Base-by-base conservation (phyloP, 2,113 vertebrate species). In the Corvus hawaiiensis region DNA sequence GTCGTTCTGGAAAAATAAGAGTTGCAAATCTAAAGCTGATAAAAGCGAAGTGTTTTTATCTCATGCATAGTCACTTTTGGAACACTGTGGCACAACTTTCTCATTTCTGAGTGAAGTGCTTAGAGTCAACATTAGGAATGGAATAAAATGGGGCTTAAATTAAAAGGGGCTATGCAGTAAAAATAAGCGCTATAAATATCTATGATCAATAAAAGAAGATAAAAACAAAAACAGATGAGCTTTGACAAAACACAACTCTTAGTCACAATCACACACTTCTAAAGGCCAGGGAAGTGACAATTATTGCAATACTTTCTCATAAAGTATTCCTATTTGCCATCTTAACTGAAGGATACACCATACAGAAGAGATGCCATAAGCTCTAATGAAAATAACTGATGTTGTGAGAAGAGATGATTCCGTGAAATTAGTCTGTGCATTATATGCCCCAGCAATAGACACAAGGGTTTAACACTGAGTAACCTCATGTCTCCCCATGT, bases 401-500 rank as follows among this genome's bases (percentile, higher is more conserved):
- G 16, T 4, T 58, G 8, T 49, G 46, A 92, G 52, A 62, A 54
- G 30, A 46, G 13, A 64, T 33, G 5, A 69, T 41, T 37, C 32
- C 64, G 9, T 82, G 76, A 55, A 68, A 41, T 85, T 33, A 44
- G 10, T 22, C 19, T 32, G 13, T 0, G 0, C 3, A 2, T 63
- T 30, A 21, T 27, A 21, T 24, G n/a, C 3, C 16, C 24, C 27
- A 58, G 32, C 27, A 90, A 27, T 7, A 92, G 33, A 26, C 11
- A 35, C 12, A n/a, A 62, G 24, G 7, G 13, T 55, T 8, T 55
- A 59, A 48, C 16, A 8, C 9, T 10, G 27, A 26, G 10, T 43
- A 76, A 56, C 8, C 3, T 59, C n/a, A 16, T 10, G 11, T 59
- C 43, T 76, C 43, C 27, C 1, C 0, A 0, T 10, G 6, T 1